Conservation (phyloP, 2,888 invertebrate genomes). For the Cheilosia impressa region DNA sequence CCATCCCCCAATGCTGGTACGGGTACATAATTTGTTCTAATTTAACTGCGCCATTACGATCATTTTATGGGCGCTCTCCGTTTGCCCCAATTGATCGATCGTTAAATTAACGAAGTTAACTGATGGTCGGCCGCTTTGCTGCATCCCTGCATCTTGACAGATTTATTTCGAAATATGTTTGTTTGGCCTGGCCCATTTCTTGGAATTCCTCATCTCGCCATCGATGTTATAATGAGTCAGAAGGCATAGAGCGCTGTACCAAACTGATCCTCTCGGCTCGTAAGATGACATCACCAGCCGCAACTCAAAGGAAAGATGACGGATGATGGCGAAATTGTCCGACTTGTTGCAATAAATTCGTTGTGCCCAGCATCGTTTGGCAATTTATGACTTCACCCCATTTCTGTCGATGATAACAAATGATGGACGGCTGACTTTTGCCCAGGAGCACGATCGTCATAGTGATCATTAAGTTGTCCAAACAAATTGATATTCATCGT, state of each 20-base stretch:
- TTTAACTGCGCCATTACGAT: slow-evolving; percentile 14
- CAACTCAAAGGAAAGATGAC: slow-evolving; percentile 38
- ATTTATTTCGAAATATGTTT: slow-evolving; percentile 37
- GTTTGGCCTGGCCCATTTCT: slow-evolving; percentile 32
- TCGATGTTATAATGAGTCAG: slow-evolving; percentile 28
- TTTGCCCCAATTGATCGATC: slow-evolving; percentile 52
- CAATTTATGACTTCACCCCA: slow-evolving; percentile 42
- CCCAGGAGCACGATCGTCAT: slow-evolving; percentile 32
- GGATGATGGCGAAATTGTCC: slow-evolving; percentile 23
- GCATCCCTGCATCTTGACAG: slow-evolving; percentile 26
- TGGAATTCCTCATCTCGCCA: slow-evolving; percentile 1
- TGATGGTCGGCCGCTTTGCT: slow-evolving; percentile 1
- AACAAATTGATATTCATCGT: slow-evolving; percentile 42
- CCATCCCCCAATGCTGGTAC: slow-evolving; percentile 7
- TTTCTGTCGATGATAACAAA: slow-evolving; percentile 27
- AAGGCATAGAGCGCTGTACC: not conserved
- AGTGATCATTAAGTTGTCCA: slow-evolving; percentile 36
- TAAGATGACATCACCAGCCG: slow-evolving; percentile 51
- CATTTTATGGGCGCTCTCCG: slow-evolving; percentile 3
- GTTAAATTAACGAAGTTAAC: slow-evolving; percentile 32
- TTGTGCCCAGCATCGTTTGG: not conserved
- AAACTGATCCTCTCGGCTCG: slow-evolving; percentile 18
- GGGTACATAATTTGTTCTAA: slow-evolving; percentile 12
- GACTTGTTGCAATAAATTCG: slow-evolving; percentile 26
- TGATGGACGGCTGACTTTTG: slow-evolving; percentile 11